Conservation (phyloP, 2,888 invertebrate genomes). For the Platycheirus albimanus region DNA sequence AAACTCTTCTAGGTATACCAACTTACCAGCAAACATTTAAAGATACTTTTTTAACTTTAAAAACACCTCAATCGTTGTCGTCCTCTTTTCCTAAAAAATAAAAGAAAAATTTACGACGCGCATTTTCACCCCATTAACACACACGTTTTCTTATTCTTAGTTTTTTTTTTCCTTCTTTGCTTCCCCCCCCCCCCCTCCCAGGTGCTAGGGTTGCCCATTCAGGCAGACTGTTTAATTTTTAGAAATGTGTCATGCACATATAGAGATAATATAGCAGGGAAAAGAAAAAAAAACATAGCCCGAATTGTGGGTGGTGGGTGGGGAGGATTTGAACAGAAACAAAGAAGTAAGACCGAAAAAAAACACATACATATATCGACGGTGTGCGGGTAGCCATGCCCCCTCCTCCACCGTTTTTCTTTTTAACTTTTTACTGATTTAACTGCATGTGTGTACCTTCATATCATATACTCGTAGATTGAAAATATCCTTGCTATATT, state of each 20-base stretch:
- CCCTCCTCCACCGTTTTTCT: not conserved
- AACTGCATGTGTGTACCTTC: slow-evolving; percentile 17
- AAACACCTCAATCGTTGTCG: slow-evolving; percentile 22
- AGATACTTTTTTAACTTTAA: slow-evolving; percentile 39
- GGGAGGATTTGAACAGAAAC: not conserved
- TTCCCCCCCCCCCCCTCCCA: too few relatives aligned
- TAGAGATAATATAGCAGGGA: slow-evolving; percentile 27
- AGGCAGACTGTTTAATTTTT: slow-evolving; percentile 55
- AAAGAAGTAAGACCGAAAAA: not conserved
- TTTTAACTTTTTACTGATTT: slow-evolving; percentile 1
- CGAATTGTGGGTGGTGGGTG: not conserved
- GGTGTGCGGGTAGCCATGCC: not conserved
- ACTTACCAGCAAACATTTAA: too few relatives aligned
- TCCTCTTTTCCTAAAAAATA: not conserved
- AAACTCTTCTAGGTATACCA: too few relatives aligned
- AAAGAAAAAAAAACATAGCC: not conserved
- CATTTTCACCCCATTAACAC: slow-evolving; percentile 58
- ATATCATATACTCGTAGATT: slow-evolving; percentile 19
- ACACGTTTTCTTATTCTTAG: slow-evolving; percentile 51
- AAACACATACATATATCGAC: not conserved
- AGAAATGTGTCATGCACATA: slow-evolving; percentile 49
- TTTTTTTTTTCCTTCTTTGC: not conserved
- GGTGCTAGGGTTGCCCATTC: too few relatives aligned
- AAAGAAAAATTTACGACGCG: slow-evolving; percentile 36
- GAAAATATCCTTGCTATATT: slow-evolving; percentile 4